Base-by-base conservation (phyloP, 2,113 vertebrate genomes). In the Megaceryle maxima region DNA sequence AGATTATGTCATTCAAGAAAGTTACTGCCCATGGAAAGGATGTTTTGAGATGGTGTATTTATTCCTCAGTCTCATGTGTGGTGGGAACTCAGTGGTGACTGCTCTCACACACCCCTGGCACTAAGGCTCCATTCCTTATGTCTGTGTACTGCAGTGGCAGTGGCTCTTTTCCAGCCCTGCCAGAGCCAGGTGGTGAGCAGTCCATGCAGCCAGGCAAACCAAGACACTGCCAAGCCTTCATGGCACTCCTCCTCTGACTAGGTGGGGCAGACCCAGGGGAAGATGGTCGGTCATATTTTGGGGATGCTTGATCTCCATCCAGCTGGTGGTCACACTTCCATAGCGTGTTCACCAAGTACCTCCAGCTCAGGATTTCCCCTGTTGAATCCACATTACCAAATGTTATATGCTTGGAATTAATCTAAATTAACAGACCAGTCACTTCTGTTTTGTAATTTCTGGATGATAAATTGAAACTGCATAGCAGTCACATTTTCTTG, bases 261-360 rank as follows among this genome's bases (percentile, higher is more conserved):
- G 6, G 25, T 77, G 33, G 35, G 26, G 20, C 7, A 35, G 60
- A 33, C 5, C 48, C 14, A 44, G 10, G 13, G 9, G 44, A 74
- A 66, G 28, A 50, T 55, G 29, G 17, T 13, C 1, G 29, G 17
- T 14, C 1, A 1, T 21, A 25, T 44, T 76, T 76, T 51, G 33
- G 43, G 12, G 43, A 29, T 41, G 7, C 10, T 60, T 78, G 14
- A 10, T 53, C 24, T 75, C 17, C 5, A 28, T 85, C 22, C 2
- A 1, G 13, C 29, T 59, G 26, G 16, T 53, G 19, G 59, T 59
- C 0, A 0, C 13, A 13, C 7, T 83, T 86, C 10, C 39, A 33
- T 0, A 0, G 5, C 8, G 11, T 25, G 11, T 37, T 72, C 10
- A 5, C 0, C 1, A 29, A 16, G 15, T 43, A 8, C 6, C 2